These are phyloP conservation scores for Marasmarcha lunaedactyla DNA, from an alignment of 2,888 invertebrate genomes.

Conservation along the genomic window DNA sequence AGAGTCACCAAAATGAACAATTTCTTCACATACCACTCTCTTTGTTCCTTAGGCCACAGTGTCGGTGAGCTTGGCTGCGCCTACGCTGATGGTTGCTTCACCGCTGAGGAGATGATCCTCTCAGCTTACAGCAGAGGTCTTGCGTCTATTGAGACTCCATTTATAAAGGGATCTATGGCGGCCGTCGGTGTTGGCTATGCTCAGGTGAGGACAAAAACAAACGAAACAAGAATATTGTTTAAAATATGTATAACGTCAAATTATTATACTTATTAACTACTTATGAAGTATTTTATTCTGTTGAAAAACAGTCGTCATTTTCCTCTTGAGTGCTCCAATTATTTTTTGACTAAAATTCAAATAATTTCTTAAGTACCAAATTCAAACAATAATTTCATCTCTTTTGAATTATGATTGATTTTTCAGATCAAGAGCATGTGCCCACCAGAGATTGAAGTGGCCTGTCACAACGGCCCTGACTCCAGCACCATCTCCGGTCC, in stretches of 20 bases:
- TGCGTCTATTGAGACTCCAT: conserved; percentile 75
- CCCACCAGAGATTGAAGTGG: conserved; percentile 83
- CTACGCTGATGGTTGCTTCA: conserved; percentile 93
- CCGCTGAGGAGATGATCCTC: conserved; percentile 87
- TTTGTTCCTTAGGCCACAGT: conserved; percentile 83
- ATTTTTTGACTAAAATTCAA: no score
- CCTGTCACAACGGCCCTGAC: conserved; percentile 89
- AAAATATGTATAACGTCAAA: background rate
- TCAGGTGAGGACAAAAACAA: conserved; percentile 34
- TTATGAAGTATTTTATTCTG: no score
- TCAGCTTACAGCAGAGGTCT: conserved; percentile 86
- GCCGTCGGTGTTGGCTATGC: conserved; percentile 75
- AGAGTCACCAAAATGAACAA: no score
- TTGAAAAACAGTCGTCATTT: no score
- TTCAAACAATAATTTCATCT: no score
- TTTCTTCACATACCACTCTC: no score
- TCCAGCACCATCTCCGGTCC: conserved; percentile 94
- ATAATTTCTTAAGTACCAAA: no score
- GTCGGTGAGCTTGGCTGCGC: conserved; percentile 96
- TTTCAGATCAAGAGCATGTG: conserved; percentile 74
- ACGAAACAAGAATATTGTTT: background rate
- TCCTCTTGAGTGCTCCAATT: no score
- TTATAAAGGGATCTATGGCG: conserved; percentile 82
- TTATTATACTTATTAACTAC: no score
- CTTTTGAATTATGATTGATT: no score